Evolutionary conservation across 1,140 invertebrate genomes (phyloP).

Genomic region (Drosophila fuyamai): DNA sequence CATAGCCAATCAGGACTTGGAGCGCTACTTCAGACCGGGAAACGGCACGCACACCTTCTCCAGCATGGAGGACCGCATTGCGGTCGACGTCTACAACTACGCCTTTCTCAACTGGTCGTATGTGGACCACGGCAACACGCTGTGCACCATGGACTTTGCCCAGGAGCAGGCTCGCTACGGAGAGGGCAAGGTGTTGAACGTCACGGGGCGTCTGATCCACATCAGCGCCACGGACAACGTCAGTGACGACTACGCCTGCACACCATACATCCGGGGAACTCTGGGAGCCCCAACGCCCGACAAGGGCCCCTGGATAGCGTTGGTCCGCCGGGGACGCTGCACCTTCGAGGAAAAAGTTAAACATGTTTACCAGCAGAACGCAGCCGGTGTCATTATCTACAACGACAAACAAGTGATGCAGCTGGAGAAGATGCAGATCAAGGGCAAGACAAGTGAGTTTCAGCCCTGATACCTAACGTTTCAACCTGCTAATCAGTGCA

Average conservation of each 20-base stretch:
- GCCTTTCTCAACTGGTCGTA: constrained; percentile 81
- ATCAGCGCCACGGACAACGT: constrained; percentile 86
- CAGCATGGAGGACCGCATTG: constrained; percentile 67
- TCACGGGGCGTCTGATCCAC: constrained; percentile 87
- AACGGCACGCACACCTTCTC: constrained; percentile 65
- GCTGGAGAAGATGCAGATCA: constrained; percentile 90
- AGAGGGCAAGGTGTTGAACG: constrained; percentile 87
- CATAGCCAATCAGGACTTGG: constrained; percentile 79
- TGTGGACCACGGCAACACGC: constrained; percentile 51
- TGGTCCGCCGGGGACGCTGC: constrained; percentile 90
- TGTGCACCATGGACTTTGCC: constrained; percentile 72
- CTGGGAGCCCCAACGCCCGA: constrained; percentile 85
- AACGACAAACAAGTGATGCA: constrained; percentile 88
- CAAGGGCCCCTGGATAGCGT: constrained; percentile 90
- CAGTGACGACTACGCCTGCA: constrained; percentile 88
- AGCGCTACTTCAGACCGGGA: constrained; percentile 75
- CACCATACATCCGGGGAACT: constrained; percentile 86
- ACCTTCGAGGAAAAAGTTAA: constrained; percentile 91
- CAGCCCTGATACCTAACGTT: not conserved
- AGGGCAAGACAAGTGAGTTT: constrained; percentile 87
- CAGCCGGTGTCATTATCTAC: constrained; percentile 91
- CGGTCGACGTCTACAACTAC: constrained; percentile 73
- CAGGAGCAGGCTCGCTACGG: constrained; percentile 89
- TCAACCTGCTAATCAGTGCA: not conserved
- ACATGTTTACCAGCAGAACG: constrained; percentile 89